A percentile compares a stretch with the other conserved stretches of the same genome.
These are phyloP conservation scores for Tachina lurida DNA, from an alignment of 2,888 invertebrate genomes.

Conservation along the genomic window DNA sequence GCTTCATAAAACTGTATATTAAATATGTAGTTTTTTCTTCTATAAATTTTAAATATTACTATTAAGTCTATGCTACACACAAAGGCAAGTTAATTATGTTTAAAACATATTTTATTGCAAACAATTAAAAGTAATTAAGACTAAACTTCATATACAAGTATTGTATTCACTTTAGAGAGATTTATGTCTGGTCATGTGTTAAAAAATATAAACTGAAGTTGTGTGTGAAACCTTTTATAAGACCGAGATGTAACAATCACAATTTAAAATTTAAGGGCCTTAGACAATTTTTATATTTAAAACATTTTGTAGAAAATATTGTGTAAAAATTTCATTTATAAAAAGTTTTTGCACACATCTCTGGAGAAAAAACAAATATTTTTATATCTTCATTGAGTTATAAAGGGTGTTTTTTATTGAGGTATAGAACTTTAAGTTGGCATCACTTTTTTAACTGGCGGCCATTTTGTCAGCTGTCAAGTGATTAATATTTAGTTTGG, in stretches of 20 bases:
- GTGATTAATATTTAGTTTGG: too few relatives aligned
- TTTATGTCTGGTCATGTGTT: constrained; percentile 14
- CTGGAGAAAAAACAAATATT: too few relatives aligned
- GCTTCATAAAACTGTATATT: constrained; percentile 44
- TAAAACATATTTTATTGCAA: constrained; percentile 66
- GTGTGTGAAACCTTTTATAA: not conserved
- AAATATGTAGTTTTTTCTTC: constrained; percentile 41
- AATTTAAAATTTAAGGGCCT: not conserved
- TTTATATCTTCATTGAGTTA: too few relatives aligned
- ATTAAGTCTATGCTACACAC: constrained; percentile 53
- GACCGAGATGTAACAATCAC: constrained; percentile 17
- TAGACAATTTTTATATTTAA: too few relatives aligned
- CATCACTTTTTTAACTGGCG: too few relatives aligned
- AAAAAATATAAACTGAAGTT: not conserved
- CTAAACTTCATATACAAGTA: constrained; percentile 28
- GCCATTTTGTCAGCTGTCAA: too few relatives aligned
- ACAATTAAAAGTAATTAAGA: constrained; percentile 66
- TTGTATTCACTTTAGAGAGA: not conserved
- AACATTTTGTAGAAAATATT: too few relatives aligned
- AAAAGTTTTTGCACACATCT: too few relatives aligned
- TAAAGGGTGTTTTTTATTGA: too few relatives aligned
- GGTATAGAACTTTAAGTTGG: too few relatives aligned
- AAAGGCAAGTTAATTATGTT: constrained; percentile 63
- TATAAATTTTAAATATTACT: constrained; percentile 40
- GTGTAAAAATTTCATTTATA: too few relatives aligned